Percentiles rank a stretch among this genome's conserved stretches.
These are phyloP conservation scores for Xestia ashworthii DNA, from an alignment of 2,888 invertebrate species.

Conservation along the genomic window DNA sequence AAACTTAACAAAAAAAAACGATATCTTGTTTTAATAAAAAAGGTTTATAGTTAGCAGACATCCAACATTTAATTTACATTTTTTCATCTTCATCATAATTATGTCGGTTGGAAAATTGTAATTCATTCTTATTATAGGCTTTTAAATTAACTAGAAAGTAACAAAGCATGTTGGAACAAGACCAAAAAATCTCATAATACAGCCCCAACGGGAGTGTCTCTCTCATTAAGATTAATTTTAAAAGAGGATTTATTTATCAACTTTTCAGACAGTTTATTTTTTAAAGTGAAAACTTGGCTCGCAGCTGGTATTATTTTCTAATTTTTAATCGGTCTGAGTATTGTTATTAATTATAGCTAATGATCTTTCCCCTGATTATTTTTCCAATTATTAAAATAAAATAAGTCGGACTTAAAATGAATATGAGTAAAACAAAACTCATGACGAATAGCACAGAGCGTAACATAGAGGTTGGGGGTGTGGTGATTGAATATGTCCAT, in stretches of 20 bases:
- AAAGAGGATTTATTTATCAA: conserved; percentile 20
- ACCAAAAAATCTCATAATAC: conserved; percentile 38
- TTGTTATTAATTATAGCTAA: not conserved
- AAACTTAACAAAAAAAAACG: not conserved
- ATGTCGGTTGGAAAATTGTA: not conserved
- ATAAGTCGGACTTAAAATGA: too few species aligned
- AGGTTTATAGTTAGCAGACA: not conserved
- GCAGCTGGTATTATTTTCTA: not conserved
- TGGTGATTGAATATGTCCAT: too few species aligned
- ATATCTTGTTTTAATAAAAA: not conserved
- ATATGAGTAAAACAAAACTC: too few species aligned
- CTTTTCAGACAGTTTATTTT: conserved; percentile 9
- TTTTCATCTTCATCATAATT: conserved; percentile 33
- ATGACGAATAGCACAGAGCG: too few species aligned
- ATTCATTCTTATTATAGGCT: conserved; percentile 50
- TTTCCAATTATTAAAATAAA: not conserved
- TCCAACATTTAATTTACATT: conserved; percentile 25
- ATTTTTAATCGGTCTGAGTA: not conserved
- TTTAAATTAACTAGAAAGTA: conserved; percentile 53
- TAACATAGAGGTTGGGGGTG: too few species aligned
- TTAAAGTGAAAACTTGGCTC: not conserved
- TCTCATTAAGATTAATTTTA: conserved; percentile 26
- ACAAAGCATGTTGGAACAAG: conserved; percentile 45
- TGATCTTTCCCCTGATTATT: not conserved
- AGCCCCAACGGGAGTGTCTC: conserved; percentile 18